Base-by-base conservation (phyloP, 1,140 invertebrate genomes). In the Aphis gossypii region DNA sequence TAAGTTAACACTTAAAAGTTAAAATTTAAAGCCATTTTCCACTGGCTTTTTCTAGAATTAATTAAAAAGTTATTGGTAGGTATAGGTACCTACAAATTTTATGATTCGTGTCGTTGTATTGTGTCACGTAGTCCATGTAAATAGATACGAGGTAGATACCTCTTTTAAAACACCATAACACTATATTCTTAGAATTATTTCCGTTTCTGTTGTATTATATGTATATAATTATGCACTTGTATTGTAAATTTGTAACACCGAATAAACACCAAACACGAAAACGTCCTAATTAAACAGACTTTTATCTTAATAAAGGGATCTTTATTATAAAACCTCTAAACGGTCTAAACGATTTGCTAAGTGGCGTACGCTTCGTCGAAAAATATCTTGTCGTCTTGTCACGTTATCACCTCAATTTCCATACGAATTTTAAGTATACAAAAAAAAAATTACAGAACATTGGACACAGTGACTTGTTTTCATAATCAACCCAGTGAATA, bases 291-390 rank as follows among this genome's bases (percentile, higher is more conserved):
- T 90, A 90, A 90, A 90, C 54, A 35, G 20, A 68, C 20, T 90
- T 44, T 83, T 83, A 92, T 92, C 90, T 82, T 83, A 51, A 83
- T 83, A 92, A 83, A 76, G 46, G 90, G 68, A 92, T 92, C 60
- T 92, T 48, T 48, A n/a, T 82, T 48, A 76, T 82, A 83, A 83
- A n/a, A 76, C 38, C 90, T 76, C 8, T 48, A 82, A 92, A 92
- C 90, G 90, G 90, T 83, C 46, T 92, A 90, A 60, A 90, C 89
- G 89, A 68, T 90, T 90, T 30, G 38, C 89, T 90, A 90, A 90
- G 89, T 90, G 89, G 54, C 56, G 41, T 56, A 35, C 90, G 76
- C 48, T 92, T 92, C n/a, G 35, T n/a, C 2, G 90, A 18, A 92
- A 92, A 83, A 83, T 82, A 82, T 92, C 90, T 46, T 82, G 60